Base-by-base conservation (phyloP, 2,797 vertebrate species). In the Remorina albescens region DNA sequence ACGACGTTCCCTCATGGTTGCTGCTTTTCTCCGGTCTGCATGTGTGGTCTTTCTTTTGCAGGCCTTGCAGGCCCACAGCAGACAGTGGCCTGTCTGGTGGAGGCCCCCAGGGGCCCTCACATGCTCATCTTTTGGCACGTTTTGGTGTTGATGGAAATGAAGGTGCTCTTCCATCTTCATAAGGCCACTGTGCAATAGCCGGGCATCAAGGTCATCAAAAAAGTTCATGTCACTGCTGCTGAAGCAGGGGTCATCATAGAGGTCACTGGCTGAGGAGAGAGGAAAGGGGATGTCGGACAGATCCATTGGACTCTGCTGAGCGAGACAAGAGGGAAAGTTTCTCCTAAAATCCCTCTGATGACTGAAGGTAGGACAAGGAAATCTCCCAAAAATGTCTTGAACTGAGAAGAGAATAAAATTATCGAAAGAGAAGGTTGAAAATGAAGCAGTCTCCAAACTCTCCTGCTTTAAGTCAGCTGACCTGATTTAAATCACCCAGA, bases 41-140 rank as follows among this genome's bases (percentile, higher is more conserved):
- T 97, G 96, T 6, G 97, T 98, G 21, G 98, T 98, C 92, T 99
- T 99, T 71, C 97, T 96, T 89, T 99, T 99, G 94, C 98, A 99
- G 28, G 98, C 97, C 87, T 99, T 99, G 93, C 98, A 99, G 11
- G 97, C 98, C 98, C 98, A 99, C 2, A 98, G 94, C 15, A 99
- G 93, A 82, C 98, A 99, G 93, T 96, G 95, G 26, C 98, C 97
- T 0, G 96, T 95, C 91, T 98, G 97, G 91, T 98, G 98, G 83
- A 92, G 93, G 36, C 93, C 93, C 36, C 93, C 92, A 1, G 94
- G 95, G 0, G 98, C 97, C 57, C 98, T 93, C 70, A 99, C 94
- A 6, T 99, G 98, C 88, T 98, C 96, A 73, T 98, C 96, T 0
- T 95, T 28, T 4, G 90, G 82, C 0, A 95, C 93, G 67, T 96